A percentile compares a stretch with the other conserved stretches of the same genome.
phyloP scores from a whole-genome alignment of 1,140 invertebrate species.

The Heterodera schachtii region DNA sequence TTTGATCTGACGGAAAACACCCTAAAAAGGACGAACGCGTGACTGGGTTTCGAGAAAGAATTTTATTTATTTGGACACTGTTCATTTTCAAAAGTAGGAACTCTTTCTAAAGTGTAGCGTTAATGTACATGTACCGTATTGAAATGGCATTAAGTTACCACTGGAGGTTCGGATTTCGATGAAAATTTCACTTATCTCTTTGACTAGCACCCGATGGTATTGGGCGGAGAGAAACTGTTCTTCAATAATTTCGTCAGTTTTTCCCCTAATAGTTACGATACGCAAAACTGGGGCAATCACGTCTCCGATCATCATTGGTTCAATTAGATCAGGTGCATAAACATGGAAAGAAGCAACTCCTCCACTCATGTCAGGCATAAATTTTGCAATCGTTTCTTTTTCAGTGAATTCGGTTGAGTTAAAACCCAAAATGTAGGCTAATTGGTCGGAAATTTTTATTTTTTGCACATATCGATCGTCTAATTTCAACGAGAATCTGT shows the following conservation, averaged over 20 bases:
- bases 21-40: not conserved
- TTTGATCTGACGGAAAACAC: not conserved
- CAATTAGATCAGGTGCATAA: constrained; percentile 39
- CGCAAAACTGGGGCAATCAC: constrained; percentile 33
- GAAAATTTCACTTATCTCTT: constrained; percentile 28
- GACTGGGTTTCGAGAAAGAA: not conserved
- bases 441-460: too few relatives aligned
- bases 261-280: constrained; percentile 31
- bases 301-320: constrained; percentile 34
- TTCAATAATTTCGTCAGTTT: constrained; percentile 12
- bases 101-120: constrained; percentile 18
- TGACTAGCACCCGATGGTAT: constrained; percentile 30
- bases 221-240: constrained; percentile 19
- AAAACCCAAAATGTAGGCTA: too few relatives aligned
- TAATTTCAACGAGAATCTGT: too few relatives aligned
- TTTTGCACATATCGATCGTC: too few relatives aligned
- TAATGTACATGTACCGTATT: constrained; percentile 26
- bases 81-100: constrained; percentile 16
- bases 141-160: constrained; percentile 20
- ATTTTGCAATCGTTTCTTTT: constrained; percentile 1
- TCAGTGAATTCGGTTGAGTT: too few relatives aligned
- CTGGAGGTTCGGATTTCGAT: constrained; percentile 32
- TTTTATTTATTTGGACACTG: constrained; percentile 10
- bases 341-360: constrained; percentile 26
- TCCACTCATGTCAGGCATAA: constrained; percentile 5